A percentile compares a stretch with the other conserved stretches of the same genome.
These are phyloP conservation scores for Pheucticus melanocephalus DNA, from an alignment of 2,113 vertebrate genomes.

Conservation along the genomic window DNA sequence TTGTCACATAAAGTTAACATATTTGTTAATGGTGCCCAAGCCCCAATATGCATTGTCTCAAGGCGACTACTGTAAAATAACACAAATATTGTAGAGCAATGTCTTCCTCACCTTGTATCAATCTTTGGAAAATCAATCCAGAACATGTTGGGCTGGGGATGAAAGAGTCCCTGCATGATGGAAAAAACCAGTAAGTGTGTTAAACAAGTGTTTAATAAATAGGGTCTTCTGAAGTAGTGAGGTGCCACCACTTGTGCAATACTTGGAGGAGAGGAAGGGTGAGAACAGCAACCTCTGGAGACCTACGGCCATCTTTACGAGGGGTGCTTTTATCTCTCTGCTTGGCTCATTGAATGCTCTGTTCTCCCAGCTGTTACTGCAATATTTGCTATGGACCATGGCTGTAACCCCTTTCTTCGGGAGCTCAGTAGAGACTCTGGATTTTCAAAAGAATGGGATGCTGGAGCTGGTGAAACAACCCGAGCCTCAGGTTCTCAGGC, in stretches of 20 bases:
- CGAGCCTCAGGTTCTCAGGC: background rate
- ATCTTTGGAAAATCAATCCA: background rate
- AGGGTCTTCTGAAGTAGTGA: background rate
- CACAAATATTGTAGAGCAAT: background rate
- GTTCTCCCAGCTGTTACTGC: background rate
- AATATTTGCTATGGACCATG: background rate
- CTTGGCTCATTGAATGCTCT: background rate
- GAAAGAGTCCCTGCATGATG: background rate
- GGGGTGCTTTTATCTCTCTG: background rate
- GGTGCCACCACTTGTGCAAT: background rate
- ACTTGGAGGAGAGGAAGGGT: background rate
- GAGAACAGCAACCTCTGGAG: background rate
- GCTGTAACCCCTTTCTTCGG: rapidly evolving
- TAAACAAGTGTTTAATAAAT: background rate
- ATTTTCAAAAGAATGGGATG: background rate
- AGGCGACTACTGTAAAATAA: background rate
- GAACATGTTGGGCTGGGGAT: background rate
- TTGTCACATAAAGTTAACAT: slow-evolving; percentile 73
- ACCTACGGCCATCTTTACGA: background rate
- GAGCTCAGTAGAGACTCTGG: background rate
- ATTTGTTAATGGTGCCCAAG: slow-evolving; percentile 66
- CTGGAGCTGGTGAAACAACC: background rate
- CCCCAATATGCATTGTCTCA: slow-evolving; percentile 36
- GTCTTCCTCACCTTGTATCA: background rate
- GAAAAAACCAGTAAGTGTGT: background rate